A percentile compares a stretch with the other conserved stretches of the same genome.
Evolutionary conservation across 2,888 invertebrate genomes (phyloP).

Genomic region (Tineola bisselliella): DNA sequence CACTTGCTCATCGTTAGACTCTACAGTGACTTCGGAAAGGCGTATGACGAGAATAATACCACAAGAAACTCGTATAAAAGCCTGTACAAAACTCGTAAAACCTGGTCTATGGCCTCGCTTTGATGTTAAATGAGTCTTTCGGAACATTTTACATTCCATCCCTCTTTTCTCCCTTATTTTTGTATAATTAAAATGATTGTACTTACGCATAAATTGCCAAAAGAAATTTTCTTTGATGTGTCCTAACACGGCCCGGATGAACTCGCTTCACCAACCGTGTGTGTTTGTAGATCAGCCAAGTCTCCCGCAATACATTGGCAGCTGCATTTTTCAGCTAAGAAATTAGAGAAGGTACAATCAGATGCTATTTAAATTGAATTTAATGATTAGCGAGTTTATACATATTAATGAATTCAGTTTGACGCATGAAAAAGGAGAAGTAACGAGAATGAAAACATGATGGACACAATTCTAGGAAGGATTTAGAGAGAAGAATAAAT

Average conservation of each 20-base stretch:
- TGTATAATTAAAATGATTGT: background rate
- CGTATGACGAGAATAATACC: too few species aligned
- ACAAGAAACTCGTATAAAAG: too few species aligned
- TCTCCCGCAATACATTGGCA: constrained; percentile 98
- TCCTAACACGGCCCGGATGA: constrained; percentile 93
- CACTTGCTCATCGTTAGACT: too few species aligned
- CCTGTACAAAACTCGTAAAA: too few species aligned
- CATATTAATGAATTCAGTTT: background rate
- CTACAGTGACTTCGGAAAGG: too few species aligned
- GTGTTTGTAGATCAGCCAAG: constrained; percentile 99
- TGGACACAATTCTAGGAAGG: background rate
- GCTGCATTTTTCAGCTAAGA: constrained; percentile 98
- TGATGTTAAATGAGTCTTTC: too few species aligned
- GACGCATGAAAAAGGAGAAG: background rate
- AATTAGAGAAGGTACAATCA: background rate
- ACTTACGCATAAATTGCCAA: constrained; percentile 99
- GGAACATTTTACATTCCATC: too few species aligned
- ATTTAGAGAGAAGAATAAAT: background rate
- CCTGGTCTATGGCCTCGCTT: too few species aligned
- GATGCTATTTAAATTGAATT: background rate
- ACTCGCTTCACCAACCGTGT: constrained; percentile 98
- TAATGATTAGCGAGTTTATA: background rate
- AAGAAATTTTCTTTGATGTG: constrained; percentile 99
- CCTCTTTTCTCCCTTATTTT: background rate
- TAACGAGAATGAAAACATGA: background rate